Percentiles rank a stretch among this genome's conserved stretches.
Conservation (phyloP, 2,888 invertebrate species). For the Macaria notata region DNA sequence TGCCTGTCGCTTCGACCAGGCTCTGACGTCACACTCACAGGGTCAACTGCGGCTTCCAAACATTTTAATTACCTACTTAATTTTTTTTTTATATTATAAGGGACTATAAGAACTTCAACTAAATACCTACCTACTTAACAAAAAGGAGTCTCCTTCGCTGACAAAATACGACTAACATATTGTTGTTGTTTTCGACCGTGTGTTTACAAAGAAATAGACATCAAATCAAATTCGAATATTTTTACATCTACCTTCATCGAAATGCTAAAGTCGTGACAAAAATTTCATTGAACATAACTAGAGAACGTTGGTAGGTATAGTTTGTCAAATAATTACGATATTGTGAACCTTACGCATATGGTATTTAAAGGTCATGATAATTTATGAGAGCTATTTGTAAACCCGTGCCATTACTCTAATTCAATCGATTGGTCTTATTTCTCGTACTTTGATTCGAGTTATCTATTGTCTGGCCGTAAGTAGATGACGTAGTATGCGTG, state of each 20-base stretch:
- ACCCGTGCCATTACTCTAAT: constrained; percentile 9
- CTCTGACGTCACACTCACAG: constrained; percentile 57
- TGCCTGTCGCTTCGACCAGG: constrained; percentile 10
- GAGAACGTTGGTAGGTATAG: constrained; percentile 17
- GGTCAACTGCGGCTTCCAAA: constrained; percentile 38
- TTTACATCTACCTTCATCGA: constrained; percentile 36
- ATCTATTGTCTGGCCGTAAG: constrained; percentile 33
- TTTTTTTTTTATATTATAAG: no score
- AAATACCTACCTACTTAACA: no score
- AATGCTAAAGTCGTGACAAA: constrained; percentile 51
- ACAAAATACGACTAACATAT: no score
- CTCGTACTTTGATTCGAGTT: constrained; percentile 23
- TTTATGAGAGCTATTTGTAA: background rate
- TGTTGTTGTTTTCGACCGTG: no score
- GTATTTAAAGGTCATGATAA: constrained; percentile 1
- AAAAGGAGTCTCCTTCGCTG: no score
- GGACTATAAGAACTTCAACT: no score
- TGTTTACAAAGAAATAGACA: no score
- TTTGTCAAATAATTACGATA: constrained; percentile 3
- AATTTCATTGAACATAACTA: constrained; percentile 30
- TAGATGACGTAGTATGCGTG: constrained; percentile 24
- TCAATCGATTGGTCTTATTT: constrained; percentile 30
- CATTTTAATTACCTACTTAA: no score
- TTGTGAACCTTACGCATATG: constrained; percentile 6
- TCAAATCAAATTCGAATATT: constrained; percentile 8